These are phyloP conservation scores for Sinohyriopsis cumingii DNA, from an alignment of 2,888 invertebrate species.

Conservation along the genomic window DNA sequence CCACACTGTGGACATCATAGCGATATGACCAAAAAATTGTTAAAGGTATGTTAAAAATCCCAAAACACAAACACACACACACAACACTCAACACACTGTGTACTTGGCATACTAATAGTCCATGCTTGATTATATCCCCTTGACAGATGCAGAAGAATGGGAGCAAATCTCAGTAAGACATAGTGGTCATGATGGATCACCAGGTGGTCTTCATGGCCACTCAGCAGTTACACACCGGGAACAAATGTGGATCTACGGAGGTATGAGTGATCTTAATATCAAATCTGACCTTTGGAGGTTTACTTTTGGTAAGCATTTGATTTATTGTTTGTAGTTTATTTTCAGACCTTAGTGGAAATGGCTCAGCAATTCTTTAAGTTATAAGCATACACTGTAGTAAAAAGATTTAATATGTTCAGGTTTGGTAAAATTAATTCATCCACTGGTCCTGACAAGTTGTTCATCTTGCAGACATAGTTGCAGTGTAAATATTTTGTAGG, in stretches of 20 bases:
- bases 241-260: conserved; percentile 90
- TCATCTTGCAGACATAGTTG: no score
- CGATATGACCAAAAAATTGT: no score
- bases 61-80: not conserved
- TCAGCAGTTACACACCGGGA: conserved; percentile 85
- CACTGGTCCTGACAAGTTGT: no score
- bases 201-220: conserved; percentile 87
- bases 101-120: not conserved
- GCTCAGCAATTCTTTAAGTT: no score
- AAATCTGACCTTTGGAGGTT: conserved; percentile 86
- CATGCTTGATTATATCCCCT: not conserved
- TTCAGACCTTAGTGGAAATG: no score
- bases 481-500: no score
- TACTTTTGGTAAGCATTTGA: conserved; percentile 78
- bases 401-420: no score
- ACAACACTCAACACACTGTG: not conserved
- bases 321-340: not conserved
- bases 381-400: no score
- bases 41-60: no score
- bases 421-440: no score
- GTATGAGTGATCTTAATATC: conserved; percentile 87
- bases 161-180: conserved; percentile 73
- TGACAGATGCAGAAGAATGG: conserved; percentile 87
- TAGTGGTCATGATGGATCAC: conserved; percentile 72
- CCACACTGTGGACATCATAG: not conserved